Evolutionary conservation across 2,113 vertebrate species (phyloP).

Genomic region (Rutilus rutilus): DNA sequence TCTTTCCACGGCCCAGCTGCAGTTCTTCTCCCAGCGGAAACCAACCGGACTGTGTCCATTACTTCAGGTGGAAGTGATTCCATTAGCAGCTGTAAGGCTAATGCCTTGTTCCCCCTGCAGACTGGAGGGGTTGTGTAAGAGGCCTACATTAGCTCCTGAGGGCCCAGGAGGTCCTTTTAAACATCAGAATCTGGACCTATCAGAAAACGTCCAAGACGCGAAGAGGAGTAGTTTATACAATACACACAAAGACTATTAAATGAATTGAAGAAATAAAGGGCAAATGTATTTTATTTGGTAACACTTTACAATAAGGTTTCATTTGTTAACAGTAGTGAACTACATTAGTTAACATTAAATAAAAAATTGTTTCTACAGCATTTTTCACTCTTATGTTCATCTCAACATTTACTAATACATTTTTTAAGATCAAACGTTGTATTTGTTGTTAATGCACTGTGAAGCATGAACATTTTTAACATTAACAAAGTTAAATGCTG

Average conservation of each 20-base stretch:
- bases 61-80: slow-evolving; percentile 54
- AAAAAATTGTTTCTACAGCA: neutral
- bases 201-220: neutral
- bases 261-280: neutral
- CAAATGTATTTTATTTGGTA: neutral
- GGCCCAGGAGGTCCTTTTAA: slow-evolving; percentile 7
- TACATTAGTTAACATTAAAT: neutral
- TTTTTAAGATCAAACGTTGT: no score
- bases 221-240: neutral
- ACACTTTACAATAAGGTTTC: neutral
- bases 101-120: slow-evolving; percentile 18
- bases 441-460: no score
- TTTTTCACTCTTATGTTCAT: neutral
- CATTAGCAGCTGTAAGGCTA: slow-evolving; percentile 55
- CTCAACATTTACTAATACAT: neutral
- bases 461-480: no score
- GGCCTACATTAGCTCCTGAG: slow-evolving; percentile 9
- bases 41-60: slow-evolving; percentile 51
- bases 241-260: neutral
- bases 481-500: neutral
- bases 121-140: slow-evolving; percentile 17
- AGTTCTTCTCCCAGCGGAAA: slow-evolving; percentile 39
- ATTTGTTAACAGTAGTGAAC: no score
- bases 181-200: slow-evolving; percentile 1
- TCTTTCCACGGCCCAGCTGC: slow-evolving; percentile 47